These are phyloP conservation scores for Heliconius eleuchia DNA, from an alignment of 1,140 invertebrate species.

Conservation along the genomic window DNA sequence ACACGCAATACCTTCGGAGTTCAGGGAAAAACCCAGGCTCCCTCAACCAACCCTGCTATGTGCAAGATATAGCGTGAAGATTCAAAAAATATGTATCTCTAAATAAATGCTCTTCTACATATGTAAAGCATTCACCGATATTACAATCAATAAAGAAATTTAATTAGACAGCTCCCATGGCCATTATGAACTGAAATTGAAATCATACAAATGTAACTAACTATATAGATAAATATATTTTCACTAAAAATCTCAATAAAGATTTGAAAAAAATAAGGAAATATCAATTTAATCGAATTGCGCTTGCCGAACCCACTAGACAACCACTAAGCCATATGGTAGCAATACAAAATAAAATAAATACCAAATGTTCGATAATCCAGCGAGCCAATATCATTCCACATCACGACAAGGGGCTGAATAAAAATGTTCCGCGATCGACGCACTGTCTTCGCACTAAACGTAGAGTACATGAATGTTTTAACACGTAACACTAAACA, in stretches of 20 bases:
- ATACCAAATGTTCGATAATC: not conserved
- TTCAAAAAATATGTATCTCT: not conserved
- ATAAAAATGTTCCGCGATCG: not conserved
- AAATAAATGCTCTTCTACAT: too few relatives aligned
- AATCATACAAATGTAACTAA: too few relatives aligned
- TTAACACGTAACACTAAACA: constrained; percentile 14
- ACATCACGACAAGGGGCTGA: not conserved
- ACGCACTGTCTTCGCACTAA: not conserved
- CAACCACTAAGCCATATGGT: not conserved
- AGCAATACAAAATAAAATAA: not conserved
- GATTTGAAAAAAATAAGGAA: too few relatives aligned
- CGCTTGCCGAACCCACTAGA: not conserved
- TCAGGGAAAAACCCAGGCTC: too few relatives aligned
- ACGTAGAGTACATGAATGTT: not conserved
- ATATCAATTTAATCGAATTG: too few relatives aligned
- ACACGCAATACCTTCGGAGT: too few relatives aligned
- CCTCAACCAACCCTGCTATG: not conserved
- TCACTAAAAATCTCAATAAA: too few relatives aligned
- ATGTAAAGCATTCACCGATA: too few relatives aligned
- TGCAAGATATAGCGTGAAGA: not conserved
- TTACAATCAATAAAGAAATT: not conserved
- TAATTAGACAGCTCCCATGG: not conserved
- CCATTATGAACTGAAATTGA: too few relatives aligned
- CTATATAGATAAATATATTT: too few relatives aligned
- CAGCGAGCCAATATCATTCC: constrained; percentile 15